Conservation (phyloP, 2,888 invertebrate genomes). For the Caenorhabditis sp. region DNA sequence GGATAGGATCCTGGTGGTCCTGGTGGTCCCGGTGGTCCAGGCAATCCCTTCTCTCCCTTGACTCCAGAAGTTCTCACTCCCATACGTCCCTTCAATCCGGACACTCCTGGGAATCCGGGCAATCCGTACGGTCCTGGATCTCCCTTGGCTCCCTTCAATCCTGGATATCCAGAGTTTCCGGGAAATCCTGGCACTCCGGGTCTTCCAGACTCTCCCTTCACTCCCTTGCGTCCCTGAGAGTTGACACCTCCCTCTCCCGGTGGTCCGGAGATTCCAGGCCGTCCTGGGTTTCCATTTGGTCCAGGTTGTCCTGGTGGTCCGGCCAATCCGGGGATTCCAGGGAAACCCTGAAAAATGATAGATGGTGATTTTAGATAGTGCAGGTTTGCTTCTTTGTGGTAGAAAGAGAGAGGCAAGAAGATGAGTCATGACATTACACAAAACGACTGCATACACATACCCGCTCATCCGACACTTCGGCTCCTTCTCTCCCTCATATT, state of each 20-base stretch:
- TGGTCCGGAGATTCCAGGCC: conserved; percentile 80
- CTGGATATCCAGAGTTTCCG: conserved; percentile 80
- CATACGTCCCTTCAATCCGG: conserved; percentile 80
- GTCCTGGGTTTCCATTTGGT: conserved; percentile 70
- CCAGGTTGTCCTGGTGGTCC: conserved; percentile 77
- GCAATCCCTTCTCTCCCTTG: conserved; percentile 81
- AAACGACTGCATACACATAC: conserved; percentile 37
- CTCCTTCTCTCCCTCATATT: conserved; percentile 31
- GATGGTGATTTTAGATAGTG: conserved; percentile 32
- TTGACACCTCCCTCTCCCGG: conserved; percentile 84
- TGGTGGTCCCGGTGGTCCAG: conserved; percentile 77
- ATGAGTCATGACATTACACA: conserved; percentile 57
- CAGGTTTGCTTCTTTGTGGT: conserved; percentile 1
- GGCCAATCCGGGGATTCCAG: conserved; percentile 78
- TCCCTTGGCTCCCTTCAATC: conserved; percentile 78
- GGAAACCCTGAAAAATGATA: conserved; percentile 73
- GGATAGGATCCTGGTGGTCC: conserved; percentile 81
- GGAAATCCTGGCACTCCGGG: conserved; percentile 81
- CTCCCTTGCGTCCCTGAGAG: conserved; percentile 82
- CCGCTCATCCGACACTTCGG: conserved; percentile 3
- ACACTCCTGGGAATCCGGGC: conserved; percentile 80
- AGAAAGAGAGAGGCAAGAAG: conserved; percentile 5
- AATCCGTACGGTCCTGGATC: conserved; percentile 78
- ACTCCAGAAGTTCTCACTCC: conserved; percentile 80
- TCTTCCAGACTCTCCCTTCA: conserved; percentile 72